Evolutionary conservation across 1,140 invertebrate species (phyloP), one percentile per base, ranked within the genome.

Genomic region (Polypedilum pembai): DNA sequence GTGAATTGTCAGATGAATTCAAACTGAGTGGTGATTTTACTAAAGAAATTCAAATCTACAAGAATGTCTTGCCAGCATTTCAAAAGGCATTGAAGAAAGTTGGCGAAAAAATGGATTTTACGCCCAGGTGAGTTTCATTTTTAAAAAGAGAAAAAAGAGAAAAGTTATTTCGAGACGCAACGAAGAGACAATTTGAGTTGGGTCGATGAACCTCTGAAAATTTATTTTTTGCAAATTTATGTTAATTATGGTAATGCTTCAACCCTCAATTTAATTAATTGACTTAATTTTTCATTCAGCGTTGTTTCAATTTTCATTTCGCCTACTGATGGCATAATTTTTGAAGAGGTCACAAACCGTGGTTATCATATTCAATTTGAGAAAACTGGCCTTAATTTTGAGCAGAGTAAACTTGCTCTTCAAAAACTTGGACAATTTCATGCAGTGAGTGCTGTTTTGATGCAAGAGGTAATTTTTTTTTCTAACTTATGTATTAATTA

Each of bases 331-430:
- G 65, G 65, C 3, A 69, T 69, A 10, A 12, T 69, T 20, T 69
- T 69, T 18, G 65, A 69, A 18, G 65, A 69, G 8, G 65, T 69
- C 15, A 69, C 65, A 5, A 69, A 69, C 12, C 65, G 65, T 10
- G 65, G 65, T 5, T 69, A 69, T 69, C 65, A 69, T 18, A 69
- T 69, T 69, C 65, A 69, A 69, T 69, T 69, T 18, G 65, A 69
- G 4, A 69, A 69, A 21, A 69, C 65, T 7, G 65, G 17, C 3
- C 18, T 69, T 0, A 69, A 20, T 21, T 69, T 20, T 12, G 65
- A 69, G 10, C 65, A 69, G 4, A 69, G 65, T 69, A 18, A 20
- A 20, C 17, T 20, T 0, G 65, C 65, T 8, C 20, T 69, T 20
- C 65, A 69, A 8, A 69, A 69, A 20, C 65, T 69, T 18, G 65